Percentiles rank a stretch among this genome's conserved stretches.
Conservation (phyloP, 2,797 vertebrate genomes). For the Halcyon smyrnensis region DNA sequence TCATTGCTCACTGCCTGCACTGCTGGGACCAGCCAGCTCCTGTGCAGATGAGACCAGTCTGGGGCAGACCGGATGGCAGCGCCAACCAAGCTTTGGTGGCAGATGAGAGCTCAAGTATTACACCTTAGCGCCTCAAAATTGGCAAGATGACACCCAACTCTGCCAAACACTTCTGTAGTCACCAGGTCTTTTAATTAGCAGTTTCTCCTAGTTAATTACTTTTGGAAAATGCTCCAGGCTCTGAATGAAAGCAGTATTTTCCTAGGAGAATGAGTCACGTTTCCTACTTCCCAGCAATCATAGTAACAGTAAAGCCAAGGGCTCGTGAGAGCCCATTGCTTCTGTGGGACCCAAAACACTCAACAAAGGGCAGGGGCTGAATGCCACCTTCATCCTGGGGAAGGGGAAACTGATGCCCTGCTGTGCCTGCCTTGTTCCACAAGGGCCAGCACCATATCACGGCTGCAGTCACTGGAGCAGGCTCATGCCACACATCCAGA, state of each 20-base stretch:
- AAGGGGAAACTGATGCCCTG: not conserved
- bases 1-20: not conserved
- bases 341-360: not conserved
- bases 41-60: not conserved
- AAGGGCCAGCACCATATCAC: not conserved
- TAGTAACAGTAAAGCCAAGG: not conserved
- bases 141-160: not conserved
- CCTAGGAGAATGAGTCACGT: slow-evolving; percentile 11
- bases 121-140: not conserved
- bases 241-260: slow-evolving; percentile 29
- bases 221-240: slow-evolving; percentile 52
- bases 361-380: not conserved
- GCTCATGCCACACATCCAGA: not conserved
- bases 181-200: slow-evolving; percentile 55
- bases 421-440: not conserved
- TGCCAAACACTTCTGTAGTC: slow-evolving; percentile 25
- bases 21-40: not conserved
- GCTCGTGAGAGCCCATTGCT: not conserved
- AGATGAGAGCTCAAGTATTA: not conserved
- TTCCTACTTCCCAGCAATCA: not conserved
- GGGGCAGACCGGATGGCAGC: not conserved
- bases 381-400: not conserved
- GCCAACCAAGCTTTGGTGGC: rapidly evolving
- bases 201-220: slow-evolving; percentile 60
- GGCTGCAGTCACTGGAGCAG: not conserved